Base-by-base conservation (phyloP, 2,888 invertebrate species). In the Vanessa cardui region DNA sequence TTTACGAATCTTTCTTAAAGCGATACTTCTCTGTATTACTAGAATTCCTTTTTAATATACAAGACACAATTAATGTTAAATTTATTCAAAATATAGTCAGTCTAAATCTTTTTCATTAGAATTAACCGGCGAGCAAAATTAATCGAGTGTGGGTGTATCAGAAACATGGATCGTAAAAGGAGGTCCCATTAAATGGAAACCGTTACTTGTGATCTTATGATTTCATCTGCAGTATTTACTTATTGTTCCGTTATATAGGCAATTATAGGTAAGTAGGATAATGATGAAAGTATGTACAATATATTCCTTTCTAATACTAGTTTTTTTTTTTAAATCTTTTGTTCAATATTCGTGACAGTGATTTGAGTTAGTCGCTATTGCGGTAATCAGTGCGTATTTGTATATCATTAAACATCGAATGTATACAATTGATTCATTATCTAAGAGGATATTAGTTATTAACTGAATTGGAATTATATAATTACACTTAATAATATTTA, bases 211-310 rank as follows among this genome's bases (percentile, higher is more conserved):
- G 64, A 52, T 62, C 58, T 62, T 71, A 71, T 68, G 71, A 58
- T 62, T 66, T 62, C 46, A 69, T 71, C 62, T 45, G 44, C 58
- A 52, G 63, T 70, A 64, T 70, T 70, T 70, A 64, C 69, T 69
- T 69, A 54, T 33, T 58, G 68, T 60, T 39, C 70, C 70, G 68
- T 70, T 70, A 69, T 64, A 58, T 62, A 33, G 44, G 56, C 71
- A 71, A 71, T 71, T 66, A 69, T 71, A 64, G 59, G 56, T 65
- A 70, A 70, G 68, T 70, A 33, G 62, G 33, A 68, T 62, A 45
- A 60, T 59, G 60, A 61, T 50, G 58, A 68, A 63, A 68, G 66
- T 68, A 58, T 46, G 21, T 56, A 54, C 52, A 54, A 54, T 16
- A 54, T 62, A 64, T 66, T 63, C 61, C 71, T 71, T 69, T 69